Evolutionary conservation across 2,113 vertebrate species (phyloP).

Genomic region (Calidris pugnax): DNA sequence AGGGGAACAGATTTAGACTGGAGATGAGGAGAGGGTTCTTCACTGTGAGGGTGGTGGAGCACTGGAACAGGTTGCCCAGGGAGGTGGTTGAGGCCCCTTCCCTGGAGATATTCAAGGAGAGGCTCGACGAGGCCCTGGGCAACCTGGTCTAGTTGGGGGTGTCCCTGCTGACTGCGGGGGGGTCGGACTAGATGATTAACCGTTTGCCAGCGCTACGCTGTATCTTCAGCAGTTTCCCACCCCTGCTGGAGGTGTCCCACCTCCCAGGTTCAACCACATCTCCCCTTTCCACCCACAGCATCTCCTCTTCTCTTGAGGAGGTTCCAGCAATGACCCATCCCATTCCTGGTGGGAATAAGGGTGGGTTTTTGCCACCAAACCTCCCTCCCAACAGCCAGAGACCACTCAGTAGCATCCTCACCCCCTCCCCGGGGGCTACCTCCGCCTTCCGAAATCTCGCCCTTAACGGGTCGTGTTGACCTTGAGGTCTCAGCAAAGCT

Average conservation of each 20-base stretch:
- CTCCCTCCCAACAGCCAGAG: background rate
- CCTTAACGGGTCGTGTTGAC: background rate
- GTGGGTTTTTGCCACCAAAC: background rate
- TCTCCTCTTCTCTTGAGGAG: background rate
- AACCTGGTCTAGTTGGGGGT: too few relatives aligned
- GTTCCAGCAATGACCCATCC: background rate
- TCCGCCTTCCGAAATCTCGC: fast-evolving
- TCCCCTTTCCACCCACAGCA: background rate
- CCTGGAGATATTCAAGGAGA: too few relatives aligned
- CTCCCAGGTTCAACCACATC: background rate
- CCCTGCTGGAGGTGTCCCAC: background rate
- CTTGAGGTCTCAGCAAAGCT: background rate
- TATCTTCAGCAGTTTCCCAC: background rate
- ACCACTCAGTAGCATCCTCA: background rate
- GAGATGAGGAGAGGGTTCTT: too few relatives aligned
- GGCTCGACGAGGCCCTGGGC: too few relatives aligned
- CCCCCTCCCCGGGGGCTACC: background rate
- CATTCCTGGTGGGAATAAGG: background rate
- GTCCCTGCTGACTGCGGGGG: too few relatives aligned
- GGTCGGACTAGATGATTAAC: too few relatives aligned
- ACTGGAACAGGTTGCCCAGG: too few relatives aligned
- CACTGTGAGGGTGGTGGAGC: too few relatives aligned
- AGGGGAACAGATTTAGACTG: too few relatives aligned
- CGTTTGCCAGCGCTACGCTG: fast-evolving
- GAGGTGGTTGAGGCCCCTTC: too few relatives aligned